phyloP scores from a whole-genome alignment of 2,888 invertebrate species.

The Ectemnius lituratus region DNA sequence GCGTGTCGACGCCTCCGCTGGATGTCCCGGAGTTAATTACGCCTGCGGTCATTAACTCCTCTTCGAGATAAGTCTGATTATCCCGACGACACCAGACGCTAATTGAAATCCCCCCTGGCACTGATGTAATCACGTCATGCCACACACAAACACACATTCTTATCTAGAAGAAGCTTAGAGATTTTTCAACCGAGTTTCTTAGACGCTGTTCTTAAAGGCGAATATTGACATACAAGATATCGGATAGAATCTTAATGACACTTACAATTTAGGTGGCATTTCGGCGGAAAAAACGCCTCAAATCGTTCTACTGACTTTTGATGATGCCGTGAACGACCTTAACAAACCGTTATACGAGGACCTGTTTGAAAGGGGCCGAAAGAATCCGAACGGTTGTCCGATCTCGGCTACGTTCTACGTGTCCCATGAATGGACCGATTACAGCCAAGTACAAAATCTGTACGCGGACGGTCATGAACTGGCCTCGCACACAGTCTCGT shows the following conservation, averaged over 20 bases:
- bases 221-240: background rate
- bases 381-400: slow-evolving; percentile 95
- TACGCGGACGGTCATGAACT: slow-evolving; percentile 97
- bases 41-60: too few relatives aligned
- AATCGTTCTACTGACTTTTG: slow-evolving; percentile 94
- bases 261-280: slow-evolving; percentile 50
- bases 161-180: too few relatives aligned
- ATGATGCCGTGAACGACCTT: slow-evolving; percentile 96
- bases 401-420: slow-evolving; percentile 98
- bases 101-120: too few relatives aligned
- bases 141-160: too few relatives aligned
- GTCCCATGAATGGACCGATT: slow-evolving; percentile 99
- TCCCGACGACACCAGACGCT: too few relatives aligned
- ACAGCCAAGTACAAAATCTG: slow-evolving; percentile 97
- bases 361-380: slow-evolving; percentile 92
- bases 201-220: background rate
- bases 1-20: too few relatives aligned
- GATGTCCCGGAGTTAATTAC: too few relatives aligned
- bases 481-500: slow-evolving; percentile 98
- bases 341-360: slow-evolving; percentile 95
- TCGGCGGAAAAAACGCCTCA: slow-evolving; percentile 88
- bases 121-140: too few relatives aligned
- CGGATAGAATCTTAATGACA: slow-evolving; percentile 14
- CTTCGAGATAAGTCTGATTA: too few relatives aligned
- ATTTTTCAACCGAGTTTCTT: too few relatives aligned